Base-by-base conservation (phyloP, 2,113 vertebrate species). In the Montifringilla adamsi region DNA sequence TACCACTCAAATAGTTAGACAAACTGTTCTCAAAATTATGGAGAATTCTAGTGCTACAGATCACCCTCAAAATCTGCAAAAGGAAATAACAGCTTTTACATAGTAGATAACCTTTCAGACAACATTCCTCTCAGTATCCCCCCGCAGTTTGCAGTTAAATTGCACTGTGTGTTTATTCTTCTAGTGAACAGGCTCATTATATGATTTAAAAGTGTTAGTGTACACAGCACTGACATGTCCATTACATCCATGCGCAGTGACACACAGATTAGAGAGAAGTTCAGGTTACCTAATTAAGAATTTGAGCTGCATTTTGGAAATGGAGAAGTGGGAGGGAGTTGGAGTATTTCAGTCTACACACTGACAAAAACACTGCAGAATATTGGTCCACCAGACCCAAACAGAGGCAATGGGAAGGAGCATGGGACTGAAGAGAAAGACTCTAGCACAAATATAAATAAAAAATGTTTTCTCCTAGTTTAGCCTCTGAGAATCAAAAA, bases 221-320 rank as follows among this genome's bases (percentile, higher is more conserved):
- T 66, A 82, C 75, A 35, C 66, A 84, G 81, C 53, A 52, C 62
- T 82, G 93, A 92, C 87, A 79, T 43, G 81, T 43, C 87, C 89
- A 73, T 91, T 93, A 87, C 81, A 73, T 66, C 74, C 55, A 85
- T 18, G 41, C n/a, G 17, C 55, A 4, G 66, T 75, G 87, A 89
- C 80, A 84, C 0, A 0, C 11, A 89, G 94, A 94, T 91, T 83
- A 84, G 69, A 50, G 67, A 69, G 63, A 79, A 84, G 89, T 91
- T 96, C 84, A 79, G 78, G 91, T 94, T 93, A 89, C 89, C 47
- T 41, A 79, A 16, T 83, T 76, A 79, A 84, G 78, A 87, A 91
- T 84, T 49, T 60, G 89, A 96, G 50, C 87, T 83, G 70, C n/a
- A 33, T 76, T 95, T 94, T 74, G 50, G 89, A 93, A 91, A 62